Evolutionary conservation across 2,888 invertebrate species (phyloP), one percentile per base, ranked within the genome.

Genomic region (Epicampocera succincta): DNA sequence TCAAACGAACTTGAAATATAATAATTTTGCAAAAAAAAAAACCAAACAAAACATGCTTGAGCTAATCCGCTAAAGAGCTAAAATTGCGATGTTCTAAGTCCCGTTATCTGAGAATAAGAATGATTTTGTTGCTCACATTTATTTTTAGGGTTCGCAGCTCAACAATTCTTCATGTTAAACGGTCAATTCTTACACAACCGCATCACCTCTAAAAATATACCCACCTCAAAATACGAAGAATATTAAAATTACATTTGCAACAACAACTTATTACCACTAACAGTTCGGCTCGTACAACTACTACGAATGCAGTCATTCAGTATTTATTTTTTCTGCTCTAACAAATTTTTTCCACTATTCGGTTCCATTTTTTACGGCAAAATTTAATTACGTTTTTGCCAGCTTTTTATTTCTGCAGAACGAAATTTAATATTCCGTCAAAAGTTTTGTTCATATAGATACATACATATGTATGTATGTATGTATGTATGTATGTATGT

Each of bases 361-460:
- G 54, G 25, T 65, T 65, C 17, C 21, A 13, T 38, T 68, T 69
- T 21, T 12, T 71, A 46, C 58, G 42, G 19, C 17, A n/a, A 63
- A 71, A 40, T 56, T 40, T 50, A 52, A 66, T 58, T 58, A 25
- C 13, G 58, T 50, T 65, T 50, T 25, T 29, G 60, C 48, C 19
- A 42, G 40, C 61, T 76, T 42, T 33, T 50, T 61, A 69, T 73
- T 56, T 63, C 73, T 63, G 63, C 19, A 38, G 33, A 61, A 81
- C 46, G 76, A 73, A 73, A 81, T 68, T 68, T 56, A 66, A 81
- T 77, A 81, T 46, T 73, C 29, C 29, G 25, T 71, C 4, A 48
- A 33, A 5, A 65, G 21, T 46, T 52, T 19, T 52, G 15, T 50
- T 29, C 46, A 9, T 21, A 58, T 19, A 15, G 44, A 44, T 60